These are phyloP conservation scores for Cebidichthys violaceus DNA, from an alignment of 2,113 vertebrate species.

Conservation along the genomic window DNA sequence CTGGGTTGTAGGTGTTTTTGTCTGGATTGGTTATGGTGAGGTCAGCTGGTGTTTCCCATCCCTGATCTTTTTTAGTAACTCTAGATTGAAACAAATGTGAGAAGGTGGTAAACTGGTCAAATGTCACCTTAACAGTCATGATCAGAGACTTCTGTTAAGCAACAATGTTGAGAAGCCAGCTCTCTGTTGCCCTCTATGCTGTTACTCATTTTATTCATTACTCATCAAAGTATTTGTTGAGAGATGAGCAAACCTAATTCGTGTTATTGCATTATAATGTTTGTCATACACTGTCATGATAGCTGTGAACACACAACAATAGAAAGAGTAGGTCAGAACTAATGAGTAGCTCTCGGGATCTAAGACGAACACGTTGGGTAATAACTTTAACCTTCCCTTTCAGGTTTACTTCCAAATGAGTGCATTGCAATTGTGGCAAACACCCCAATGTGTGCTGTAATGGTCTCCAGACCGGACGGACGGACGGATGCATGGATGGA, in stretches of 20 bases:
- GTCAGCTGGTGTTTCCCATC: neutral
- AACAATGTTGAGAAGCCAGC: neutral
- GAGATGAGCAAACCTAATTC: too few relatives aligned
- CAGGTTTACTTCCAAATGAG: neutral
- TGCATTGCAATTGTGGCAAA: neutral
- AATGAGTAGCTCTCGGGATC: neutral
- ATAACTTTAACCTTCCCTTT: neutral
- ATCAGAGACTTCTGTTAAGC: neutral
- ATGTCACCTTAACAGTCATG: neutral
- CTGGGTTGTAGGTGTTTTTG: conserved; percentile 2
- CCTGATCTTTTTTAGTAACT: neutral
- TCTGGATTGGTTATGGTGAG: neutral
- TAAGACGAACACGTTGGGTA: too few relatives aligned
- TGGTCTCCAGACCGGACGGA: neutral
- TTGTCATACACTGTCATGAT: too few relatives aligned
- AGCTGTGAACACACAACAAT: too few relatives aligned
- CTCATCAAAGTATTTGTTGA: neutral
- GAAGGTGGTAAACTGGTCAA: neutral
- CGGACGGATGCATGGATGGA: neutral
- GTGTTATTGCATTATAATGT: too few relatives aligned
- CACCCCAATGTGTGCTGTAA: neutral
- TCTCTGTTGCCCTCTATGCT: too few relatives aligned
- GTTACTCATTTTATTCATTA: neutral
- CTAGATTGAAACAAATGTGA: neutral
- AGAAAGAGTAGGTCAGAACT: neutral